A percentile compares a stretch with the other conserved stretches of the same genome.
These are phyloP conservation scores for Idaea biselata DNA, from an alignment of 2,888 invertebrate genomes.

Conservation along the genomic window DNA sequence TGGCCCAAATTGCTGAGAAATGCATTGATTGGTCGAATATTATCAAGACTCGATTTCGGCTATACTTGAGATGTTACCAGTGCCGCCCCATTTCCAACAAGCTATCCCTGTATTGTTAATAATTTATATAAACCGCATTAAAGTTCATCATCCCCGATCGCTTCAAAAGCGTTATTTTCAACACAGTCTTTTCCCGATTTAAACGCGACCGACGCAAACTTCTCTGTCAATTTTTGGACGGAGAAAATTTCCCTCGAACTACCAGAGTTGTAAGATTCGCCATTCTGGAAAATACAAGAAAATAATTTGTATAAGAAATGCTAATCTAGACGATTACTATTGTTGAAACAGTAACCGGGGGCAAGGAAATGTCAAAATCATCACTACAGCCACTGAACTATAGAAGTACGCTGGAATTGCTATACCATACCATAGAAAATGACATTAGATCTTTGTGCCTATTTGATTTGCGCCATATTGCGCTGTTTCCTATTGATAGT, in stretches of 20 bases:
- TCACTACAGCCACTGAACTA: too few relatives aligned
- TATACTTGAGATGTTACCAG: neutral
- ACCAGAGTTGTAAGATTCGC: conserved; percentile 73
- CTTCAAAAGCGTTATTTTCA: conserved; percentile 96
- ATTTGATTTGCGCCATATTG: too few relatives aligned
- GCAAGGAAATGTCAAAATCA: too few relatives aligned
- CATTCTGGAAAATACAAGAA: conserved; percentile 70
- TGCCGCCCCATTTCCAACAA: neutral
- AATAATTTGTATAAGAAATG: neutral
- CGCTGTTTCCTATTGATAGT: too few relatives aligned
- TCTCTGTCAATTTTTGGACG: conserved; percentile 87
- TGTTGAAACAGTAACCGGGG: neutral
- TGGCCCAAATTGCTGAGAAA: too few relatives aligned
- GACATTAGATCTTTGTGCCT: too few relatives aligned
- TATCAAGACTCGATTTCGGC: too few relatives aligned
- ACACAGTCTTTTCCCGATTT: conserved; percentile 86
- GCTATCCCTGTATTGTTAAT: neutral
- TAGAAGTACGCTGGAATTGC: too few relatives aligned
- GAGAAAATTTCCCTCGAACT: conserved; percentile 85
- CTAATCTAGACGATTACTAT: neutral
- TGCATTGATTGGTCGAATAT: too few relatives aligned
- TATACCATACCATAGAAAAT: too few relatives aligned
- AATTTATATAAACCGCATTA: conserved; percentile 52
- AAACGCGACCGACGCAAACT: conserved; percentile 86
- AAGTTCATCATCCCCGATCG: conserved; percentile 96